A percentile compares a stretch with the other conserved stretches of the same genome.
Conservation (phyloP, 2,113 vertebrate species). For the Acrocephalus arundinaceus region DNA sequence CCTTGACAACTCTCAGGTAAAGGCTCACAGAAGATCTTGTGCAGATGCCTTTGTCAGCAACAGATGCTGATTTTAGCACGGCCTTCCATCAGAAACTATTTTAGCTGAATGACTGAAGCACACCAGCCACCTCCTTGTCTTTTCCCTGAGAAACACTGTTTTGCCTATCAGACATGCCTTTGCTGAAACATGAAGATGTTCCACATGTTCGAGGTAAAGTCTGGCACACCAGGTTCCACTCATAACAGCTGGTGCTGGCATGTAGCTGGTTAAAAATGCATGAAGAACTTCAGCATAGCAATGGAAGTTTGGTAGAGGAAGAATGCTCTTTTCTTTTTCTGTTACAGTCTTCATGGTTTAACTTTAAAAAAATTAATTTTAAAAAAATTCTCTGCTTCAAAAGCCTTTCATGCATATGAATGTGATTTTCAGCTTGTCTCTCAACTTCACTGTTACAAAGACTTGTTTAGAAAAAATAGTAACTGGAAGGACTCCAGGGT, state of each 20-base stretch:
- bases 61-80: not conserved
- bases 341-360: not conserved
- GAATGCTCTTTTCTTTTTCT: not conserved
- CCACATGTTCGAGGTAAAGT: not conserved
- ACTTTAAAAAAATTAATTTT: not conserved
- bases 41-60: not conserved
- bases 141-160: not conserved
- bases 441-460: not conserved
- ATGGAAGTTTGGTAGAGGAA: not conserved
- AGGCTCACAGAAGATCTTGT: not conserved
- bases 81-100: not conserved
- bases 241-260: not conserved
- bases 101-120: not conserved
- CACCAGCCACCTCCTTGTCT: not conserved
- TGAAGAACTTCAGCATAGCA: not conserved
- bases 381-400: not conserved
- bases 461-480: not conserved
- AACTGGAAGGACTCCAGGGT: not conserved
- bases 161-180: not conserved
- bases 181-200: not conserved
- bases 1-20: not conserved
- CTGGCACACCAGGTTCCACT: not conserved
- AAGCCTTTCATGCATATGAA: not conserved
- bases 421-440: conserved; percentile 2
- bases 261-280: not conserved